These are phyloP conservation scores for Mongoloraphidia duomilia DNA, from an alignment of 2,888 invertebrate genomes.

Conservation along the genomic window DNA sequence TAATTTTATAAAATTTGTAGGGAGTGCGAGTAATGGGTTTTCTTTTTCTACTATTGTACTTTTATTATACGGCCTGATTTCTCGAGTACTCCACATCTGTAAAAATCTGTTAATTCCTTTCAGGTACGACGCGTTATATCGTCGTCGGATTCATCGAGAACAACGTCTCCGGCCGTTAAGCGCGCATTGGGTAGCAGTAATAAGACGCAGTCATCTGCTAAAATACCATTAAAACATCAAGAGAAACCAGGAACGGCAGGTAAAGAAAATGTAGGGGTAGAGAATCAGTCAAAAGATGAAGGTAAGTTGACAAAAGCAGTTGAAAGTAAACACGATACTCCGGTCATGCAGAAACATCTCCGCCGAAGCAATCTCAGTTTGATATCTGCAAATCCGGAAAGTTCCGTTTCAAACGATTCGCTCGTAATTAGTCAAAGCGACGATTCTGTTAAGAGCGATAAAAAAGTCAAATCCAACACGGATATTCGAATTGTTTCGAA, in stretches of 20 bases:
- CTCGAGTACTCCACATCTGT: no score
- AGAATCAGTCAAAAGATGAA: no score
- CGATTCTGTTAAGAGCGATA: not conserved
- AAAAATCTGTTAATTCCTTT: no score
- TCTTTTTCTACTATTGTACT: no score
- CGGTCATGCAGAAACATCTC: constrained; percentile 24
- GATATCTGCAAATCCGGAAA: constrained; percentile 35
- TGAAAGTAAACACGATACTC: constrained; percentile 9
- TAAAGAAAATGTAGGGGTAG: no score
- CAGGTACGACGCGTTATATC: constrained; percentile 20
- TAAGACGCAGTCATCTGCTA: no score
- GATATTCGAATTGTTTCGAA: constrained; percentile 5
- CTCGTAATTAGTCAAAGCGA: not conserved
- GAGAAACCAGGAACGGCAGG: no score
- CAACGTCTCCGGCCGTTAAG: constrained; percentile 48
- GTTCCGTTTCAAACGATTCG: constrained; percentile 30
- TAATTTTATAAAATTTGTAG: no score
- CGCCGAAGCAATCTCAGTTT: constrained; percentile 24
- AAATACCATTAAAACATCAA: no score
- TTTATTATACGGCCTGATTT: no score
- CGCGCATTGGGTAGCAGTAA: constrained; percentile 22
- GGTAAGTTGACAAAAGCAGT: no score
- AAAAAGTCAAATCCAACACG: constrained; percentile 5
- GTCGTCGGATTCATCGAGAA: constrained; percentile 52
- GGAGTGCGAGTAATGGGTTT: no score